A percentile compares a stretch with the other conserved stretches of the same genome.
These are phyloP conservation scores for Aurelia sp. DNA, from an alignment of 30 jellyfish, hydroid and myxozoan species.

Conservation along the genomic window DNA sequence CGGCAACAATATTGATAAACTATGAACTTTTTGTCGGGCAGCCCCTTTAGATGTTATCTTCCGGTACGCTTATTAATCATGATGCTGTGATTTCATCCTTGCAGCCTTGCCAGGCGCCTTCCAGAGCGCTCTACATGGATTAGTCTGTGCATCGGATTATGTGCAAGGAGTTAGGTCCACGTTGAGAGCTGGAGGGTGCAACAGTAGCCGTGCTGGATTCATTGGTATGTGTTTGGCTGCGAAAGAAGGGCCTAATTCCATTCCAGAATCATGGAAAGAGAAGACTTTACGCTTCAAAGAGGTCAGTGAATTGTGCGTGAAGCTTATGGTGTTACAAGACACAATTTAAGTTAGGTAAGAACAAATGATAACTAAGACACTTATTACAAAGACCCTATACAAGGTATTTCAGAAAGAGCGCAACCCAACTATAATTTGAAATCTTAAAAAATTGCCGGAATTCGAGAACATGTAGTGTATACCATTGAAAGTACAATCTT, in stretches of 20 bases:
- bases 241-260: conserved; percentile 9
- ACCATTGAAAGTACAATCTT: no score
- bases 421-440: no score
- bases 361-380: background rate
- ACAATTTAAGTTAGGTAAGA: background rate
- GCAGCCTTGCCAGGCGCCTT: conserved; percentile 57
- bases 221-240: conserved; percentile 54
- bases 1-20: background rate
- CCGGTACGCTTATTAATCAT: background rate
- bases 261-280: conserved; percentile 44
- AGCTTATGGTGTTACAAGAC: conserved; percentile 18
- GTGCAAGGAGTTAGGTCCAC: conserved; percentile 48
- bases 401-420: no score
- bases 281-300: conserved; percentile 24
- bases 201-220: conserved; percentile 39
- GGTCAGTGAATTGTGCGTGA: conserved; percentile 9
- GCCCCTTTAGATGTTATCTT: no score
- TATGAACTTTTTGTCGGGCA: no score
- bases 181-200: conserved; percentile 67
- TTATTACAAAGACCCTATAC: background rate
- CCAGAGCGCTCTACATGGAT: conserved; percentile 55
- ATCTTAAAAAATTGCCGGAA: no score
- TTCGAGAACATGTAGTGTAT: no score
- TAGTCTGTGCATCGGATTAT: conserved; percentile 18
- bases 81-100: background rate